phyloP scores from a whole-genome alignment of 2,888 invertebrate species.

The Chloroclystis v-ata region DNA sequence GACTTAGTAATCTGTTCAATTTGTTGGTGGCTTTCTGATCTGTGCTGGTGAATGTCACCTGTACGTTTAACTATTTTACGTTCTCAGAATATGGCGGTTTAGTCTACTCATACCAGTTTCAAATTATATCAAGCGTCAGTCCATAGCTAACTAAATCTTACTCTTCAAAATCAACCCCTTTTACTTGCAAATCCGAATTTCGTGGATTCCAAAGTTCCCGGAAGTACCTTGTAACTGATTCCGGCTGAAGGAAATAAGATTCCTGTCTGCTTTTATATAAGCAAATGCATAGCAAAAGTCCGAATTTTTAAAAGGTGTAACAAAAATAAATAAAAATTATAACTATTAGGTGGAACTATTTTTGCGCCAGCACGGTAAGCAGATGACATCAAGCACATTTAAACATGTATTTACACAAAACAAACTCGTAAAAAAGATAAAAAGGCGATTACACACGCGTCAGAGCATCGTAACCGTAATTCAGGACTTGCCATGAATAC shows the following conservation, averaged over 20 bases:
- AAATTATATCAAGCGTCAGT: too few relatives aligned
- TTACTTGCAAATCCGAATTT: slow-evolving; percentile 16
- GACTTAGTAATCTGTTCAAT: too few relatives aligned
- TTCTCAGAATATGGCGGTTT: too few relatives aligned
- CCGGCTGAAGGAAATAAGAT: slow-evolving; percentile 1
- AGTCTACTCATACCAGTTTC: too few relatives aligned
- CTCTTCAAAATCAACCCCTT: slow-evolving; percentile 8
- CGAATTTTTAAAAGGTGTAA: too few relatives aligned
- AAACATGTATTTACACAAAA: slow-evolving; percentile 25
- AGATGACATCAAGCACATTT: slow-evolving; percentile 11
- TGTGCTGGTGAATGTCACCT: too few relatives aligned
- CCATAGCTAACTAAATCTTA: background rate
- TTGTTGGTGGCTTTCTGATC: too few relatives aligned
- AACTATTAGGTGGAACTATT: too few relatives aligned
- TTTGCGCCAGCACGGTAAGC: too few relatives aligned
- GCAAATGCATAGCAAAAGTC: too few relatives aligned
- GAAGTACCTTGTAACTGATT: slow-evolving; percentile 8
- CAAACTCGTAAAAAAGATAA: slow-evolving; percentile 30
- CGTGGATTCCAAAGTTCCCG: slow-evolving; percentile 9
- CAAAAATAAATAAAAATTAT: too few relatives aligned
- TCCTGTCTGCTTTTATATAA: background rate
- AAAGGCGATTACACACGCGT: slow-evolving; percentile 25
- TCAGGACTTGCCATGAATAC: slow-evolving; percentile 26
- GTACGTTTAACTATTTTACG: too few relatives aligned
- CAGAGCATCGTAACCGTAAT: slow-evolving; percentile 23